Evolutionary conservation across 2,888 invertebrate species (phyloP), one percentile per base, ranked within the genome.

Genomic region (Metacarcinus magister): DNA sequence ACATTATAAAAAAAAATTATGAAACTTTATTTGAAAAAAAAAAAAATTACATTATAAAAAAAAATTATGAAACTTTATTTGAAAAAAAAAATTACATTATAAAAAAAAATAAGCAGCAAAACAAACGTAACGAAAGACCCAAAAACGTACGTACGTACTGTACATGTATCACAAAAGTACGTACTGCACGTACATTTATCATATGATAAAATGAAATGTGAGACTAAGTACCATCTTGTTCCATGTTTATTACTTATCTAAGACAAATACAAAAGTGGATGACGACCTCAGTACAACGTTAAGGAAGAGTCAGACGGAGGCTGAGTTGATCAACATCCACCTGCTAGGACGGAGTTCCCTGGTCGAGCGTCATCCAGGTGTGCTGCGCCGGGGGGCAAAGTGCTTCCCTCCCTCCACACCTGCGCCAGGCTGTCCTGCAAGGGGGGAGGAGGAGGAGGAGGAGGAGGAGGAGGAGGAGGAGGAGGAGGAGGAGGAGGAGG

Each of bases 301-400:
- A 28, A 82, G 28, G 82, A 28, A 4, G 13, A 82, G 32, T 10
- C 2, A 8, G 82, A 32, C 32, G 82, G 32, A 82, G 82, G 82
- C 28, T 4, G 82, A 32, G 82, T 7, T 23, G 28, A 32, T 82
- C 82, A 82, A 82, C 82, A 82, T 82, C 82, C 82, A 82, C 82
- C 82, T 82, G 82, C 32, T 23, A 67, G 82, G 19, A 7, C 10
- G 82, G 82, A 82, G 82, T 28, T 82, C 82, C 82, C 82, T 32
- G 82, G 82, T 32, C 82, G n/a, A 13, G 32, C 82, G 82, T 82
- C 32, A 32, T 82, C 82, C 82, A 82, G 82, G 82, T 82, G 82
- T 82, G 82, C 32, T 32, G 82, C 82, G 82, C 82, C 82, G 82
- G 82, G 82, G 32, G 82, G 82, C 82, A 82, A 82, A 32, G 82